phyloP scores from a whole-genome alignment of 2,797 vertebrate genomes.

The Gephyroberyx darwinii region DNA sequence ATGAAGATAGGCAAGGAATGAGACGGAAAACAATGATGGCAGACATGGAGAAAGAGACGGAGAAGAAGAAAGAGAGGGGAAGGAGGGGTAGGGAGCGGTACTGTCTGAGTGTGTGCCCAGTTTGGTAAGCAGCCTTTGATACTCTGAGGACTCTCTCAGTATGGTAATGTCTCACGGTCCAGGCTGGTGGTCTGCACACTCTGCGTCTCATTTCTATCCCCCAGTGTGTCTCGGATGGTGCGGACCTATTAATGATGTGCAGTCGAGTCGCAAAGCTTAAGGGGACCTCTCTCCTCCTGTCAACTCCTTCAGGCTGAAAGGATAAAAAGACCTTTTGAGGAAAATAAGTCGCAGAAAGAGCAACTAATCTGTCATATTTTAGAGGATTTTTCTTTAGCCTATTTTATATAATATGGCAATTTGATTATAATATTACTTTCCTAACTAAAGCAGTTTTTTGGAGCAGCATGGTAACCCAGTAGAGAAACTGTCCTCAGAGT shows the following conservation, averaged over 20 bases:
- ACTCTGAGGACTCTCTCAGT: constrained; percentile 73
- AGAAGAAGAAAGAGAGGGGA: constrained; percentile 39
- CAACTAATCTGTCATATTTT: neutral
- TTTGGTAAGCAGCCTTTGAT: constrained; percentile 71
- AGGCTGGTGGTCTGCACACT: constrained; percentile 65
- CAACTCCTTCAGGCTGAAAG: neutral
- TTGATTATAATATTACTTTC: no score
- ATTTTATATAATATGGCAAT: no score
- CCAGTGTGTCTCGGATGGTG: constrained; percentile 25
- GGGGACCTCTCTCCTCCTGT: constrained; percentile 11
- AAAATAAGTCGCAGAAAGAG: neutral
- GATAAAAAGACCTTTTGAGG: neutral
- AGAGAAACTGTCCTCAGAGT: no score
- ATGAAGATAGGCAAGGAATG: constrained; percentile 70
- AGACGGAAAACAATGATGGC: constrained; percentile 67
- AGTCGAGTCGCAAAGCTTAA: neutral
- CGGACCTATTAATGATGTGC: constrained; percentile 37
- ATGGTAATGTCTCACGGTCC: constrained; percentile 68
- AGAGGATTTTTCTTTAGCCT: no score
- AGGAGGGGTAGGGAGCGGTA: constrained; percentile 25
- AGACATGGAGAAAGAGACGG: constrained; percentile 56
- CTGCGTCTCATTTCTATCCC: constrained; percentile 64
- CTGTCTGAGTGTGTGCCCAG: constrained; percentile 53
- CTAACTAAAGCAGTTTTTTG: no score
- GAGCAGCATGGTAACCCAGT: no score